Percentiles rank a stretch among this genome's conserved stretches.
Evolutionary conservation across 2,888 invertebrate genomes (phyloP).

Genomic region (Chaetogeoica ovagalla): DNA sequence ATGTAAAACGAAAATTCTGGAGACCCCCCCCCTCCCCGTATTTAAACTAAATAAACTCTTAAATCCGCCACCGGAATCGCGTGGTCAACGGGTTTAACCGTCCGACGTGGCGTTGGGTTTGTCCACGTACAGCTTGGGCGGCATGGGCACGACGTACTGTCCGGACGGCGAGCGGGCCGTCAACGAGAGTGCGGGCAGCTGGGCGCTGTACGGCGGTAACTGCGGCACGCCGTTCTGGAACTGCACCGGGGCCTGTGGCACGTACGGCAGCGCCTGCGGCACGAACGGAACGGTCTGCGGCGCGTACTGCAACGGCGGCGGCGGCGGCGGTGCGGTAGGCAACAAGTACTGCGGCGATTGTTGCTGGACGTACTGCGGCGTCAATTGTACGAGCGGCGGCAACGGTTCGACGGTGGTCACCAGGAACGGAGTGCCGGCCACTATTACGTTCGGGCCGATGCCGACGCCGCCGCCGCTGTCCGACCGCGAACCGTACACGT

Average conservation of each 20-base stretch:
- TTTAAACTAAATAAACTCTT: too few relatives aligned
- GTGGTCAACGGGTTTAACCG: background rate
- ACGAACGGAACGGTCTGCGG: constrained; percentile 5
- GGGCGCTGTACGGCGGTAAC: constrained; percentile 53
- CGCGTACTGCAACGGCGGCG: too few relatives aligned
- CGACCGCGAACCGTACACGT: constrained; percentile 20
- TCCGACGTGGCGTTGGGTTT: constrained; percentile 44
- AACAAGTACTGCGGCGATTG: constrained; percentile 28
- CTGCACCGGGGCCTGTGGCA: constrained; percentile 19
- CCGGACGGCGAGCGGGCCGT: constrained; percentile 55
- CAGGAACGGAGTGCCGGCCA: constrained; percentile 17
- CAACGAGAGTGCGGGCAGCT: constrained; percentile 52
- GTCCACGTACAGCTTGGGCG: constrained; percentile 56
- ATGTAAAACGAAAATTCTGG: too few relatives aligned
- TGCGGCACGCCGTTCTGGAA: constrained; percentile 33
- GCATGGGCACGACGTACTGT: constrained; percentile 56
- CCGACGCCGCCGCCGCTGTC: background rate
- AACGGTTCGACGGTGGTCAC: constrained; percentile 16
- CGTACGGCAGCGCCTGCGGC: constrained; percentile 39
- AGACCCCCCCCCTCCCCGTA: too few relatives aligned
- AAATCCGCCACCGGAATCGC: too few relatives aligned
- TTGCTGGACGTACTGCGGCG: constrained; percentile 40
- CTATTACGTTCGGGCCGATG: background rate
- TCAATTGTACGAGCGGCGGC: constrained; percentile 55
- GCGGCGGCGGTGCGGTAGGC: too few relatives aligned